Base-by-base conservation (phyloP, 2,113 vertebrate genomes). In the Ctenodactylus gundi region DNA sequence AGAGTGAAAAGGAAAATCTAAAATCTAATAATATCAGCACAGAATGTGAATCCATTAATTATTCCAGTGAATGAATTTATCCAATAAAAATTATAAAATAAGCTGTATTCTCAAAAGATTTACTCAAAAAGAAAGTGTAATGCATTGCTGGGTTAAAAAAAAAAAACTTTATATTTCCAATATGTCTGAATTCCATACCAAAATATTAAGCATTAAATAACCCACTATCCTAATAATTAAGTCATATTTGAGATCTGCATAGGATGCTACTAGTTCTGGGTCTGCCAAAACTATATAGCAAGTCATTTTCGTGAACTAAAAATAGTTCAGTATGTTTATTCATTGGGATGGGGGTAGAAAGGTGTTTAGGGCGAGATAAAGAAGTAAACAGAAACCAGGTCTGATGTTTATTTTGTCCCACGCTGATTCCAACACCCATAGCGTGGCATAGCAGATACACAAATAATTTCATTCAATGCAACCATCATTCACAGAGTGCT, bases 61-160 rank as follows among this genome's bases (percentile, higher is more conserved):
- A 82, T 89, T 87, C 25, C 31, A 90, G 39, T 80, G 64, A 80
- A 57, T 90, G 44, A 60, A 80, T 88, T 94, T 81, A 60, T 34
- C 15, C 41, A 94, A 53, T 84, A 85, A 91, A 94, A 90, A 20
- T 44, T 77, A 53, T 18, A 90, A 81, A 95, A 31, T 81, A 86
- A 94, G 6, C 23, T 41, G 11, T 88, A 29, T 6, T 76, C 83
- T 95, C 81, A 75, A 92, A 84, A 90, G 70, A 92, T n/a, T 62
- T 64, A 92, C 88, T 73, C 9, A 46, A 90, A 93, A 92, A 91
- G 78, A 85, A 96, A 90, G 88, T 27, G 6, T 31, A 94, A n/a
- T 65, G 93, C 55, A 44, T 49, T 83, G 1, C 27, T 64, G 44
- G 11, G 75, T 83, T 67, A 80, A 87, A 90, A 78, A 86, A 49